Evolutionary conservation across 1,140 invertebrate species (phyloP), one percentile per base, ranked within the genome.

Genomic region (Lordiphosa mommai): DNA sequence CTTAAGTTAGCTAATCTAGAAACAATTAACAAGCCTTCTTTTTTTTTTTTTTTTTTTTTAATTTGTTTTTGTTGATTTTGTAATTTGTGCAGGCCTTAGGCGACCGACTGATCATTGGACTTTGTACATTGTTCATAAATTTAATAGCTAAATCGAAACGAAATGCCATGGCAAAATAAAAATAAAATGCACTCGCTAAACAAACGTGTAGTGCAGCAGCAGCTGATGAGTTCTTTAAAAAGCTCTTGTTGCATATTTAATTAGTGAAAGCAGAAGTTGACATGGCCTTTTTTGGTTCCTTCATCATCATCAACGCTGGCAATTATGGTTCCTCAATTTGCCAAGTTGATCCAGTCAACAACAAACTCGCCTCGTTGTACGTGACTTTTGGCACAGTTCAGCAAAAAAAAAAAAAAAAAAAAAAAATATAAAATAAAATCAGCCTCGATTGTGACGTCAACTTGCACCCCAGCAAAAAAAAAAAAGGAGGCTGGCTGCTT

Each of bases 61-160:
- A n/a, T n/a, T n/a, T n/a, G n/a, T n/a, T n/a, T n/a, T n/a, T n/a
- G n/a, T n/a, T n/a, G n/a, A n/a, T n/a, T n/a, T n/a, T n/a, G 23
- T 27, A 27, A 27, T 27, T 27, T 27, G 5, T 27, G 23, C 23
- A 27, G 7, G 23, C 23, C 23, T 27, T 7, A 27, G 23, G 29
- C 61, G 71, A 72, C 77, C 68, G 77, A 84, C 52, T 84, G 77
- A 77, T 66, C 77, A 57, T 84, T 84, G 77, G 77, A 84, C 77
- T 84, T 84, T 84, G 77, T 44, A 84, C 77, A 74, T 77, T 72
- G 63, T 59, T 70, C 77, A 84, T 84, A 84, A 84, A 82, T 82
- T 84, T 72, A 43, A 76, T 64, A 68, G 72, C 51, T 57, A 63
- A 82, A 58, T 46, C 63, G 61, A 66, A 82, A 69, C 58, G 70